Base-by-base conservation (phyloP, 2,113 vertebrate species). In the Pachypanchax playfairii region DNA sequence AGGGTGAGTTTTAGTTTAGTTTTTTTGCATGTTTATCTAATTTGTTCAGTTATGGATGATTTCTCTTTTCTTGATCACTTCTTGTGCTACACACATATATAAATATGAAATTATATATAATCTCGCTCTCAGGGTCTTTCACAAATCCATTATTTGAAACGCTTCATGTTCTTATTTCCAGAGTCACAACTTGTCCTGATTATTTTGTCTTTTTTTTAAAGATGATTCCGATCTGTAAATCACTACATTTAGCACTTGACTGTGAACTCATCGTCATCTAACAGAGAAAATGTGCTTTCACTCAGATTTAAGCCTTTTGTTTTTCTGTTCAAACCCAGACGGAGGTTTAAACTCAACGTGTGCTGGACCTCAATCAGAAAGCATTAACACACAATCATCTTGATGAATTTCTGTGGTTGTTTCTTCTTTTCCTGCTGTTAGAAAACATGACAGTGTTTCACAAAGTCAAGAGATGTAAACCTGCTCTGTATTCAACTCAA, bases 101-200 rank as follows among this genome's bases (percentile, higher is more conserved):
- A 63, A 5, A 52, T 51, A 73, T 54, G 46, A 26, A 43, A 57
- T 84, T 90, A 90, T 60, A 73, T 79, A 75, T 70, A 82, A 90
- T 93, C 91, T 92, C 87, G 93, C 93, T 94, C 95, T 97, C 96
- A 97, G 96, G 96, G 95, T 95, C 94, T 94, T 93, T 94, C 93
- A 91, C 93, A 88, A 92, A 91, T 92, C 54, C 86, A 93, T 75
- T 93, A 89, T 88, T 92, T 86, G 88, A 76, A 71, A 88, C 90
- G 58, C 55, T 75, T 77, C 73, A 47, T 73, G 65, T 65, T 71
- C 54, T 79, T 84, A 42, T 75, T 90, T 89, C 91, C 90, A 90
- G 92, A 93, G 93, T 94, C 94, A 92, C 93, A 93, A 89, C 85
- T 87, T 73, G 85, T 85, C 64, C 72, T 79, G 80, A 87, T 88